A percentile compares a stretch with the other conserved stretches of the same genome.
Evolutionary conservation across 2,888 invertebrate species (phyloP).

Genomic region (Euproctis similis): DNA sequence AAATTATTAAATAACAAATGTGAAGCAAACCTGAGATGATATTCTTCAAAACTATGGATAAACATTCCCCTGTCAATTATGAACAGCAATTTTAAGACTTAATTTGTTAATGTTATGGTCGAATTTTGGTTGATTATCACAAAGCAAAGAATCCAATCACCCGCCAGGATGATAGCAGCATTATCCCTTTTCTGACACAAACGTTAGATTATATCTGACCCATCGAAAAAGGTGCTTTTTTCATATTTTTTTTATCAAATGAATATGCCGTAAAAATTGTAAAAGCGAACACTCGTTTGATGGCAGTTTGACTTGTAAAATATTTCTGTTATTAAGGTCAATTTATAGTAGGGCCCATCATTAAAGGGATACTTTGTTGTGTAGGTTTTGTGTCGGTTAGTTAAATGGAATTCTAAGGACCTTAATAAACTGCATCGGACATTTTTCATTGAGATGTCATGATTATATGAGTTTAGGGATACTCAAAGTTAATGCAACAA

Average conservation of each 20-base stretch:
- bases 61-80: too few species aligned
- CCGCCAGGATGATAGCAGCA: slow-evolving; percentile 55
- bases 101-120: too few species aligned
- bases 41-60: too few species aligned
- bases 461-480: slow-evolving; percentile 17
- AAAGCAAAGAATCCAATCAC: slow-evolving; percentile 53
- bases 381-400: slow-evolving; percentile 51
- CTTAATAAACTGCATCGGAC: slow-evolving; percentile 30
- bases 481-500: too few species aligned
- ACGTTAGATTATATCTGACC: slow-evolving; percentile 63
- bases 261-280: slow-evolving; percentile 61
- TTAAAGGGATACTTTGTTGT: slow-evolving; percentile 66
- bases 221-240: slow-evolving; percentile 46
- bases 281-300: slow-evolving; percentile 60
- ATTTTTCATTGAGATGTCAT: slow-evolving; percentile 22
- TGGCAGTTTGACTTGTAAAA: slow-evolving; percentile 52
- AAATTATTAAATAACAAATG: slow-evolving; percentile 55
- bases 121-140: slow-evolving; percentile 9
- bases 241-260: slow-evolving; percentile 52
- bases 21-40: too few species aligned
- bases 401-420: slow-evolving; percentile 38
- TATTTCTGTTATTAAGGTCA: slow-evolving; percentile 67
- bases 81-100: too few species aligned
- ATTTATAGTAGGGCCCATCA: slow-evolving; percentile 59
- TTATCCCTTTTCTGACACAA: slow-evolving; percentile 69